phyloP scores from a whole-genome alignment of 1,140 invertebrate genomes.

The Listronotus oregonensis region DNA sequence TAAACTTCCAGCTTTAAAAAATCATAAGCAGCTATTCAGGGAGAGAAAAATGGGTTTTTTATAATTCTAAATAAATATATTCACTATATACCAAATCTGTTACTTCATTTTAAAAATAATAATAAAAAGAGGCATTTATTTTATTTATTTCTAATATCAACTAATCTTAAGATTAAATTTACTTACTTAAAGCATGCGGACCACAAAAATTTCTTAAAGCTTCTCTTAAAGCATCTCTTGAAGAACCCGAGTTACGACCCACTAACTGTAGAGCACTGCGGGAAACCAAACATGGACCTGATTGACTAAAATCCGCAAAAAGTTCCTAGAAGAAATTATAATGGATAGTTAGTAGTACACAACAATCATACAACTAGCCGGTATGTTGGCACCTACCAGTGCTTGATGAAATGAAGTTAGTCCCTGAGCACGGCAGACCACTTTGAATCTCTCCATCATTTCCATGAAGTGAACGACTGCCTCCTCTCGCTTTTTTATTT shows the following conservation, averaged over 20 bases:
- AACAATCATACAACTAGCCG: too few relatives aligned
- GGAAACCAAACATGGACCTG: constrained; percentile 91
- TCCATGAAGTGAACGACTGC: constrained; percentile 85
- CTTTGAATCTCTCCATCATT: constrained; percentile 78
- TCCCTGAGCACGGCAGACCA: constrained; percentile 81
- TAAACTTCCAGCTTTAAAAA: too few relatives aligned
- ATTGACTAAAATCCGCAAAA: constrained; percentile 89
- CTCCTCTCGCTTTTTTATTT: constrained; percentile 84
- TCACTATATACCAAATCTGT: too few relatives aligned
- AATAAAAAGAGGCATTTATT: too few relatives aligned
- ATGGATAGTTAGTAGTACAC: too few relatives aligned
- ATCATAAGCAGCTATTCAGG: too few relatives aligned
- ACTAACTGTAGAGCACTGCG: constrained; percentile 87
- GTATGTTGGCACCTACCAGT: constrained; percentile 63
- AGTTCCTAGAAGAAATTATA: constrained; percentile 75
- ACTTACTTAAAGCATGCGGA: constrained; percentile 68
- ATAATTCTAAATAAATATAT: too few relatives aligned
- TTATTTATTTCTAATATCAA: background rate
- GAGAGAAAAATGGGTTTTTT: too few relatives aligned
- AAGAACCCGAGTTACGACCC: constrained; percentile 61
- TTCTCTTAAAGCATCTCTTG: constrained; percentile 83
- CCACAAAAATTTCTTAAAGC: constrained; percentile 85
- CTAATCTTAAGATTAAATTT: background rate
- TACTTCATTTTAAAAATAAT: too few relatives aligned
- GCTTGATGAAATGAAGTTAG: constrained; percentile 80